Evolutionary conservation across 1,140 invertebrate species (phyloP), one percentile per base, ranked within the genome.

Genomic region (Zaprionus vittiger): DNA sequence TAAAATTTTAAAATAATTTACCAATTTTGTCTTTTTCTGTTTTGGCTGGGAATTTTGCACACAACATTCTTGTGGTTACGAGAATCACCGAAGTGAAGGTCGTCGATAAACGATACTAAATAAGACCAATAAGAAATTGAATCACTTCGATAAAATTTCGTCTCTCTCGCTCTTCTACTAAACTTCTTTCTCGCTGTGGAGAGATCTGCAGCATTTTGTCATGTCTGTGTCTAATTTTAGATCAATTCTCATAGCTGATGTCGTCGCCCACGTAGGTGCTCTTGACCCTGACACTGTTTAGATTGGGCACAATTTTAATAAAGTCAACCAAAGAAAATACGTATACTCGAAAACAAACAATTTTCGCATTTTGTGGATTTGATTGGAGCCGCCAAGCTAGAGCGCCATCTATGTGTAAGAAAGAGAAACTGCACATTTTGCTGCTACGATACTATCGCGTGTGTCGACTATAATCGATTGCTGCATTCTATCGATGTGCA

Each of bases 61-160:
- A 67, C 84, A 71, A 84, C 84, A 87, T 87, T 87, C 81, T 81
- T 87, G 85, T 49, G 84, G 84, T 75, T 64, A 24, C n/a, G 47
- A 84, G 52, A 66, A 44, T 37, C 14, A 54, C 49, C 64, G 31
- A 59, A 59, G 31, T 61, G 73, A 87, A 89, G 85, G 84, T 71
- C 71, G 49, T 22, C 17, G 47, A 17, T 26, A 52, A 38, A 63
- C 22, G 26, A 41, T 49, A 41, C 17, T 71, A 54, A 71, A 41
- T 59, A 41, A 69, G 28, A 55, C 26, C 26, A 67, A 26, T 37
- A 31, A n/a, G 28, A 56, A 17, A 64, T 55, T 47, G 34, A 64
- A 34, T 64, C 68, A 62, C 12, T 38, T 54, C 15, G 44, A n/a
- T 56, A 31, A n/a, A 37, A 31, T 59, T 37, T 37, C 38, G 31